Evolutionary conservation across 2,888 invertebrate species (phyloP), one percentile per base, ranked within the genome.

Genomic region (Caenorhabditis sp.): DNA sequence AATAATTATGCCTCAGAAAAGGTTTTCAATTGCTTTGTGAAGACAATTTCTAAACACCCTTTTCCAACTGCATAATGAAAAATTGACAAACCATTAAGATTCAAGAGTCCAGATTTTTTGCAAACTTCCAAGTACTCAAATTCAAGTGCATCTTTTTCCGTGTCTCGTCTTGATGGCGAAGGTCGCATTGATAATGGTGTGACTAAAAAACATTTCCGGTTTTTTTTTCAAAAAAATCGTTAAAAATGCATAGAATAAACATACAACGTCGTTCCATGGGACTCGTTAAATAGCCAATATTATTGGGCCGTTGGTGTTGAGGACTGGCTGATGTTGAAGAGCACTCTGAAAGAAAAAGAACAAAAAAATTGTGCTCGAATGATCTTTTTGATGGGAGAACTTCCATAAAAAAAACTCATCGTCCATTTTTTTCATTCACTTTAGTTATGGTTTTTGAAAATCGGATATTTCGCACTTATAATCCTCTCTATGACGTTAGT

Each of bases 201-300:
- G 17, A 74, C 73, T 74, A 56, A 62, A 59, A 60, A 31, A 31
- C 43, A 20, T 27, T 62, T 54, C 56, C 43, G 7, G 7, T 17
- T 21, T 14, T 56, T 50, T 53, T 12, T n/a, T n/a, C n/a, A n/a
- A n/a, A 12, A 53, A 53, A 21, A n/a, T 21, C 23, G 10, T 53
- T 21, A 53, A 53, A 56, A 56, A 56, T 56, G 25, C n/a, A 17
- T 25, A 26, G 14, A 21, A 38, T 20, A 58, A 58, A 20, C 36
- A 38, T 21, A 68, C 73, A 73, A 61, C 70, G 70, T 64, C 75
- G 60, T 56, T 75, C 75, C 70, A 75, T 75, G 0, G 75, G 75
- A 59, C 70, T 75, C 23, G 75, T 75, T 26, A 75, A 67, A 53
- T 69, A 70, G 31, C 75, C 75, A 5, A 75, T 75, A 58, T 75